Conservation (phyloP, 2,797 vertebrate species). For the Craterocephalus amniculus region DNA sequence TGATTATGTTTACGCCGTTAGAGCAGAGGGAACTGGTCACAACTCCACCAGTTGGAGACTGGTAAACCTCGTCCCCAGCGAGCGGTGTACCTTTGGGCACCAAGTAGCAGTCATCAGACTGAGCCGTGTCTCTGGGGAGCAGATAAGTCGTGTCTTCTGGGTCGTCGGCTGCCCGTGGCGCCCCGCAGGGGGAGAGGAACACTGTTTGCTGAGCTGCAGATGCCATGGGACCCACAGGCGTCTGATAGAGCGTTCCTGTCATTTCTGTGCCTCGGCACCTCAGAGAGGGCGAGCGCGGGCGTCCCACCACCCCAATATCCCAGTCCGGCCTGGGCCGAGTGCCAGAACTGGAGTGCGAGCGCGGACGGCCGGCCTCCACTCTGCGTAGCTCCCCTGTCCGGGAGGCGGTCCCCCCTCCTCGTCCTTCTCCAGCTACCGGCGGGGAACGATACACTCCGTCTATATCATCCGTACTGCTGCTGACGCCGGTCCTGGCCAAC, state of each 20-base stretch:
- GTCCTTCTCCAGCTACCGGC: slow-evolving; percentile 65
- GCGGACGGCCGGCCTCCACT: slow-evolving; percentile 72
- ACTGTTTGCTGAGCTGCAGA: slow-evolving; percentile 67
- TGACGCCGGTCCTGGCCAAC: slow-evolving; percentile 36
- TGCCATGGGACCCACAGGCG: slow-evolving; percentile 67
- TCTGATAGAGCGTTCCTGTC: slow-evolving; percentile 78
- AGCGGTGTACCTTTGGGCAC: slow-evolving; percentile 79
- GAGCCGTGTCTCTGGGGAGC: slow-evolving; percentile 74
- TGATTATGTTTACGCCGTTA: slow-evolving; percentile 46
- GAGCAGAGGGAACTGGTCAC: slow-evolving; percentile 31
- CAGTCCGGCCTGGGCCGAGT: slow-evolving; percentile 81
- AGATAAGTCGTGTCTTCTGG: slow-evolving; percentile 78
- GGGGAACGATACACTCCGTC: slow-evolving; percentile 81
- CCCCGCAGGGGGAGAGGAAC: slow-evolving; percentile 78
- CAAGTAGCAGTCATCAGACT: slow-evolving; percentile 80
- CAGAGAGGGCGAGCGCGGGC: slow-evolving; percentile 83
- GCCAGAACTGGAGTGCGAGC: slow-evolving; percentile 82
- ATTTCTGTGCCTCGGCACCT: slow-evolving; percentile 76
- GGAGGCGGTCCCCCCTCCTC: slow-evolving; percentile 45
- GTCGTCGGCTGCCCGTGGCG: slow-evolving; percentile 63
- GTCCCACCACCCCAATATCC: slow-evolving; percentile 72
- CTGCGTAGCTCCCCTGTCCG: slow-evolving; percentile 76
- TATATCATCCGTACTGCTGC: slow-evolving; percentile 61
- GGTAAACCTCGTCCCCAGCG: slow-evolving; percentile 82
- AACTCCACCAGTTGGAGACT: slow-evolving; percentile 76